These are phyloP conservation scores for Alcedo quadribrachys DNA, from an alignment of 2,797 vertebrate species.

Conservation along the genomic window DNA sequence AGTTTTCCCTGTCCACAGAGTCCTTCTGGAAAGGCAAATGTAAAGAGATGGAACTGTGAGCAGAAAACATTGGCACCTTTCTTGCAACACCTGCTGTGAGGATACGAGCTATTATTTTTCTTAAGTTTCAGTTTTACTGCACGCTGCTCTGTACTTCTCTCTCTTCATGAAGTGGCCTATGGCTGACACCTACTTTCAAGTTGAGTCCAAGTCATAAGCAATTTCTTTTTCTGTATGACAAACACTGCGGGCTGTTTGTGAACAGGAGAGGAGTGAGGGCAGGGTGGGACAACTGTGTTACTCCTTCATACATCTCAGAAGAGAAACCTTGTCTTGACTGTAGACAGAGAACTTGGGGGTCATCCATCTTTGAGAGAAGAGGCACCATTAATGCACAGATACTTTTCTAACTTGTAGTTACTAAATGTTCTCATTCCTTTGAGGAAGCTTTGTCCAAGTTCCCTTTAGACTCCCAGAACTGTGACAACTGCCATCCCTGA, in stretches of 20 bases:
- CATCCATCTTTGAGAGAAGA: background rate
- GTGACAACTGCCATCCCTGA: background rate
- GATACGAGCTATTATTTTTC: background rate
- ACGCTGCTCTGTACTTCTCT: background rate
- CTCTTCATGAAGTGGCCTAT: background rate
- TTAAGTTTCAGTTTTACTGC: background rate
- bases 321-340: background rate
- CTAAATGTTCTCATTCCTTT: background rate
- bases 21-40: background rate
- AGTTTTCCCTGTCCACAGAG: background rate
- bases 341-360: background rate
- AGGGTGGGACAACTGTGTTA: accelerated
- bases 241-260: background rate
- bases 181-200: background rate
- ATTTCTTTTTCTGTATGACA: background rate
- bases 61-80: background rate
- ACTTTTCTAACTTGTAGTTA: background rate
- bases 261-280: background rate
- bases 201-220: background rate
- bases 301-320: background rate
- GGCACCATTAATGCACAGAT: background rate
- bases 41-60: background rate
- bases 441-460: background rate
- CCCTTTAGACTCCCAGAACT: background rate
- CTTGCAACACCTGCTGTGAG: background rate